These are phyloP conservation scores for Trichogramma dendrolimi DNA, from an alignment of 2,888 invertebrate genomes.

Conservation along the genomic window DNA sequence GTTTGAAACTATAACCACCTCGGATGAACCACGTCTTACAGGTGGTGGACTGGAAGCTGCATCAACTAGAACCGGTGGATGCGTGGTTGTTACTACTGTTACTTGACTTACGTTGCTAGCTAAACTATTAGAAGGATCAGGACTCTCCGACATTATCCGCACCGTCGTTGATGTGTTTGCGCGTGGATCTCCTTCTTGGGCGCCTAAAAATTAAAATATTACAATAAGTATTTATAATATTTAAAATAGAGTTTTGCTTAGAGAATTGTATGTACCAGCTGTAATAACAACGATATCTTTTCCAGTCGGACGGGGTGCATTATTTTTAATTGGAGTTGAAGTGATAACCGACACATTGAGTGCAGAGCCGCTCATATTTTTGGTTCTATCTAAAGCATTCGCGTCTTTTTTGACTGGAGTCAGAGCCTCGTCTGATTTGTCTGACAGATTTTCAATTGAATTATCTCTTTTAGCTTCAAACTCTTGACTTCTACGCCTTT, in stretches of 20 bases:
- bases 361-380: slow-evolving; percentile 39
- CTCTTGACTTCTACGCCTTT: slow-evolving; percentile 8
- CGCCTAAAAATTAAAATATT: slow-evolving; percentile 32
- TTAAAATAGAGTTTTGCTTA: slow-evolving; percentile 4
- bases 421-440: slow-evolving; percentile 31
- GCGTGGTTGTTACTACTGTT: slow-evolving; percentile 79
- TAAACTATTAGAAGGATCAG: slow-evolving; percentile 68
- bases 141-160: slow-evolving; percentile 55
- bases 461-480: slow-evolving; percentile 45
- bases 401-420: slow-evolving; percentile 22
- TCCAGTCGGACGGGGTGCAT: slow-evolving; percentile 40
- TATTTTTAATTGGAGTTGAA: slow-evolving; percentile 46
- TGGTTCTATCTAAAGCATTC: slow-evolving; percentile 35
- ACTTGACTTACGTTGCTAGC: slow-evolving; percentile 73
- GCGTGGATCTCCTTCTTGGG: slow-evolving; percentile 44
- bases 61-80: slow-evolving; percentile 74
- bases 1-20: slow-evolving; percentile 79
- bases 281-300: slow-evolving; percentile 49
- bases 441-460: slow-evolving; percentile 44
- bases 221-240: background rate
- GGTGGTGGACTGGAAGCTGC: slow-evolving; percentile 68
- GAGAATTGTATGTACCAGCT: slow-evolving; percentile 38
- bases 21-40: slow-evolving; percentile 63
- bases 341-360: slow-evolving; percentile 49
- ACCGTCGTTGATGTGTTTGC: slow-evolving; percentile 54